These are phyloP conservation scores for Cladopsammia gracilis DNA, from an alignment of 64 coral and sea anemone genomes.

Conservation along the genomic window DNA sequence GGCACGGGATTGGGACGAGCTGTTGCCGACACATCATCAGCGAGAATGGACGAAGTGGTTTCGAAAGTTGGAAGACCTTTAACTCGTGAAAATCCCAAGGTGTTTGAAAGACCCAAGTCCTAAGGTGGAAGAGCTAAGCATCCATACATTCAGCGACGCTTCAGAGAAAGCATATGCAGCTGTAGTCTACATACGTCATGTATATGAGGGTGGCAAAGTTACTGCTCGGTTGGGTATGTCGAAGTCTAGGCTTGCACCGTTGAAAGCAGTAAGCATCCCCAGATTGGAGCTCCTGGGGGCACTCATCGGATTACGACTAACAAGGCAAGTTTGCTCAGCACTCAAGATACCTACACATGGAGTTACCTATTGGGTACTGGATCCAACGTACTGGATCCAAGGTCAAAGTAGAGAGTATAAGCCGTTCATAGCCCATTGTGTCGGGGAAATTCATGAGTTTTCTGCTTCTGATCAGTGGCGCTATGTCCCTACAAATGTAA, in stretches of 20 bases:
- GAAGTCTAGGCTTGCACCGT: conserved; percentile 55
- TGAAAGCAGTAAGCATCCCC: conserved; percentile 77
- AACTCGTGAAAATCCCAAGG: conserved; percentile 53
- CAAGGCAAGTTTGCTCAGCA: conserved; percentile 58
- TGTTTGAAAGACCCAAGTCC: conserved; percentile 55
- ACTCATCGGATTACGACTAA: conserved; percentile 58
- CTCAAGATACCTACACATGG: conserved; percentile 1
- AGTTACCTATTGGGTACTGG: conserved; percentile 76
- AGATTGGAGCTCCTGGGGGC: conserved; percentile 63
- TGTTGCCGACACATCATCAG: conserved; percentile 19
- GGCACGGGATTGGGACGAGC: conserved; percentile 25
- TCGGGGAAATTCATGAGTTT: conserved; percentile 79
- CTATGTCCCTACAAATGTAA: conserved; percentile 69
- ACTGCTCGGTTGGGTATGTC: conserved; percentile 46
- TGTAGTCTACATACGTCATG: conserved; percentile 53
- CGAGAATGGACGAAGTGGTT: conserved; percentile 66
- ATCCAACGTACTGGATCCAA: conserved; percentile 51
- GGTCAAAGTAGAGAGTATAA: conserved; percentile 70
- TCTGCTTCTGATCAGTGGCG: conserved; percentile 69
- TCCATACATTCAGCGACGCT: conserved; percentile 73
- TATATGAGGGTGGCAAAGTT: conserved; percentile 31
- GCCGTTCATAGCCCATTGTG: conserved; percentile 56
- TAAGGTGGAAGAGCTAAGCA: conserved; percentile 5
- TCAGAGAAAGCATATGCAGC: conserved; percentile 73
- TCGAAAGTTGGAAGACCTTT: conserved; percentile 31